Evolutionary conservation across 2,888 invertebrate species (phyloP).

Genomic region (Metopia argyrocephala): DNA sequence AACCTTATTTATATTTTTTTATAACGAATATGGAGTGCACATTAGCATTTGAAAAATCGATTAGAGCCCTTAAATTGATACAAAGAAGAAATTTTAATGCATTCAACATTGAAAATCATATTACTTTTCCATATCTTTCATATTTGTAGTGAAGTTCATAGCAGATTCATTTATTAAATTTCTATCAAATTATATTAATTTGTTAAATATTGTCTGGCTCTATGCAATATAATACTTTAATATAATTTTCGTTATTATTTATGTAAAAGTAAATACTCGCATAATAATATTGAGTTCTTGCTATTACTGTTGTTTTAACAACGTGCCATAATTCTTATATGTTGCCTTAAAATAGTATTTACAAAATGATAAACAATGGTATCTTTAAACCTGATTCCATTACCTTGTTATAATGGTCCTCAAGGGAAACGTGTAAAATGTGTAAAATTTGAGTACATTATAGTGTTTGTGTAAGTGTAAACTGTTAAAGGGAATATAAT

Average conservation of each 20-base stretch:
- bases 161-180: background rate
- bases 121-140: background rate
- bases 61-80: too few relatives aligned
- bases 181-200: too few relatives aligned
- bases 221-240: background rate
- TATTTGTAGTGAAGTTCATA: background rate
- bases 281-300: slow-evolving; percentile 11
- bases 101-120: background rate
- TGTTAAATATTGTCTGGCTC: background rate
- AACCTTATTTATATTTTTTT: too few relatives aligned
- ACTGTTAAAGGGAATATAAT: background rate
- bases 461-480: slow-evolving; percentile 16
- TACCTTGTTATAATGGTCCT: slow-evolving; percentile 57
- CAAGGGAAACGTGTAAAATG: slow-evolving; percentile 47
- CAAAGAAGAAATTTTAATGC: background rate
- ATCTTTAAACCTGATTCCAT: slow-evolving; percentile 51
- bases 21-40: too few relatives aligned
- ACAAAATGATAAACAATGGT: slow-evolving; percentile 60
- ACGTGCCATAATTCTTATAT: slow-evolving; percentile 51
- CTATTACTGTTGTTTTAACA: background rate
- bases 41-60: too few relatives aligned
- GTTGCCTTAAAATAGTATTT: slow-evolving; percentile 57
- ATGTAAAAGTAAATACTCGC: slow-evolving; percentile 22
- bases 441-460: slow-evolving; percentile 27
- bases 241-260: slow-evolving; percentile 1